phyloP scores from a whole-genome alignment of 2,113 vertebrate species.

The Arenaria interpres region DNA sequence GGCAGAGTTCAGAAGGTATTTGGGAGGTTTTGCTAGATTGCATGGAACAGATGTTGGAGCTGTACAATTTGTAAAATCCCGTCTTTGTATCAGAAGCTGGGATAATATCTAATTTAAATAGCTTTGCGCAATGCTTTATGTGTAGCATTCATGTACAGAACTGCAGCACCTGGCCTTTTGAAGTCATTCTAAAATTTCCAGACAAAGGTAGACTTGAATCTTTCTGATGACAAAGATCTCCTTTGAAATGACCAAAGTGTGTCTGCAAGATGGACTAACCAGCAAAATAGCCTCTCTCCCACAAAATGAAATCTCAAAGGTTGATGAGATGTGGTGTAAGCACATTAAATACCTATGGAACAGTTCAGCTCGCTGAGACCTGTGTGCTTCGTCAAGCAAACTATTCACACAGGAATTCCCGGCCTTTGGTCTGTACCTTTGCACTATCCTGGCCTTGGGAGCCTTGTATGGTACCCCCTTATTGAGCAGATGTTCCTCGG shows the following conservation, averaged over 20 bases:
- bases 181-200: not conserved
- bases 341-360: not conserved
- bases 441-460: conserved; percentile 78
- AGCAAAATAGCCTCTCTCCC: not conserved
- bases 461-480: conserved; percentile 28
- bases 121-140: not conserved
- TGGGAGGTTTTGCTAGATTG: not conserved
- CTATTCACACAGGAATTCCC: not conserved
- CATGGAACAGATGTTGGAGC: not conserved
- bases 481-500: not conserved
- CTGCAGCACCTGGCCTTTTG: not conserved
- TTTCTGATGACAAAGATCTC: not conserved
- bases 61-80: not conserved
- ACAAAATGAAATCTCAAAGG: not conserved
- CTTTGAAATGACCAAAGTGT: not conserved
- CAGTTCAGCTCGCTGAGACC: not conserved
- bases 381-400: not conserved
- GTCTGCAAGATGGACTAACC: not conserved
- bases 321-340: not conserved
- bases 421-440: conserved; percentile 72
- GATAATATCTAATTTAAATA: not conserved
- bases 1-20: not conserved
- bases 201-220: not conserved
- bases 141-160: not conserved
- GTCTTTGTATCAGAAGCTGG: not conserved